These are phyloP conservation scores for Tetragnatha versicolor DNA, from an alignment of 1,140 invertebrate species.

Conservation along the genomic window DNA sequence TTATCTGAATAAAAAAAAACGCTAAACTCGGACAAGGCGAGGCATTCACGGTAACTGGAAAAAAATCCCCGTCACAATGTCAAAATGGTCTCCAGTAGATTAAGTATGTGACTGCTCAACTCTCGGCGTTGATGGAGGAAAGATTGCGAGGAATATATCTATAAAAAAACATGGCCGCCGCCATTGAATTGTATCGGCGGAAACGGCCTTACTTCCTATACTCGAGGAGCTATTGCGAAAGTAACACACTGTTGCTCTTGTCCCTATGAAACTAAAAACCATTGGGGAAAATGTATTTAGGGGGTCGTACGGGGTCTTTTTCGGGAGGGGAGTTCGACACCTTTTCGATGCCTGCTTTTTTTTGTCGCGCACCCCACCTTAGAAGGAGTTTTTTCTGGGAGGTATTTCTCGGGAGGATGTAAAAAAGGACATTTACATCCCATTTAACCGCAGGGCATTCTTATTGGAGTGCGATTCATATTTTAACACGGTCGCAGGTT, in stretches of 20 bases:
- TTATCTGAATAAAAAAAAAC: constrained; percentile 24
- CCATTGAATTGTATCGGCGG: constrained; percentile 45
- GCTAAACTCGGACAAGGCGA: neutral
- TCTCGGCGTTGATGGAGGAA: constrained; percentile 25
- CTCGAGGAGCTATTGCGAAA: neutral
- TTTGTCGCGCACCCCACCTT: neutral
- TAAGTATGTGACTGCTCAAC: constrained; percentile 54
- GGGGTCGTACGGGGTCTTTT: neutral
- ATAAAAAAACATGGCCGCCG: constrained; percentile 36
- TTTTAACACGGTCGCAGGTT: too few species aligned
- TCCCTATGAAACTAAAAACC: constrained; percentile 49
- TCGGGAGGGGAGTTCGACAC: constrained; percentile 38
- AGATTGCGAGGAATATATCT: too few species aligned
- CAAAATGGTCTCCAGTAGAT: constrained; percentile 52
- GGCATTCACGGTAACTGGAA: neutral
- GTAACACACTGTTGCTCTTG: constrained; percentile 44
- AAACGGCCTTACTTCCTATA: constrained; percentile 49
- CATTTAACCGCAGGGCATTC: constrained; percentile 25
- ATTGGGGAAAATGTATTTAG: constrained; percentile 40
- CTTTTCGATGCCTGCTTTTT: constrained; percentile 41
- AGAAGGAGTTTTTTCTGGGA: too few species aligned
- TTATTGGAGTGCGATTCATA: too few species aligned
- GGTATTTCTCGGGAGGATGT: neutral
- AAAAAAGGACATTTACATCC: constrained; percentile 32
- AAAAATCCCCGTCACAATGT: constrained; percentile 31